Base-by-base conservation (phyloP, 1,140 invertebrate genomes). In the Arctopsyche grandis region DNA sequence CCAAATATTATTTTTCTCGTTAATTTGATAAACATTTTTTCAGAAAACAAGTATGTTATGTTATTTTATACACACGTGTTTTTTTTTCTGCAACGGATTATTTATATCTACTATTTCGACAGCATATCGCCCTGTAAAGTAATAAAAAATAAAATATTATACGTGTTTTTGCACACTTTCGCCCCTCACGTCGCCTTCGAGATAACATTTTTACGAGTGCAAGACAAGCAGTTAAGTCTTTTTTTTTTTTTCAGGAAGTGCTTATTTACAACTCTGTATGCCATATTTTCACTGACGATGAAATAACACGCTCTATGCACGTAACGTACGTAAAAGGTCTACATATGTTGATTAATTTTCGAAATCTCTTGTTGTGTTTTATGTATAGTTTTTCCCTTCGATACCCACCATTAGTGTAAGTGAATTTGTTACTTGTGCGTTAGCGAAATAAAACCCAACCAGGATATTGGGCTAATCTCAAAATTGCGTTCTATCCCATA, bases 81-180 rank as follows among this genome's bases (percentile, higher is more conserved):
- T 22, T 66, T 24, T 52, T 38, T 38, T 66, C 1, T 66, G 22
- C 26, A 66, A 66, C 63, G 24, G 24, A 46, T 74, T 74, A 74
- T 74, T 74, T 74, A 74, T 74, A 48, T 74, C 46, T 46, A 74
- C 22, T 56, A 56, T 46, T 74, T 74, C 48, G 43, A 56, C 71
- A 74, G 44, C 19, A 48, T 74, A 56, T 74, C 44, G 46, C 71
- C 44, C 71, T 46, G 14, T 74, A 74, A 74, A 56, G 71, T 74
- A 74, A 74, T 74, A 74, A 74, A n/a, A 74, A 74, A 48, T 74
- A 74, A 74, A 56, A 74, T 74, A 74, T 74, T 74, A 56, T 74
- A 74, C 48, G 24, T 74, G 44, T 56, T 56, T 56, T 56, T 74
- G 46, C 69, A 71, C 69, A 46, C 22, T 66, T 26, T 46, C 69